Evolutionary conservation across 2,888 invertebrate genomes (phyloP).

Genomic region (Ypsolopha sequella): DNA sequence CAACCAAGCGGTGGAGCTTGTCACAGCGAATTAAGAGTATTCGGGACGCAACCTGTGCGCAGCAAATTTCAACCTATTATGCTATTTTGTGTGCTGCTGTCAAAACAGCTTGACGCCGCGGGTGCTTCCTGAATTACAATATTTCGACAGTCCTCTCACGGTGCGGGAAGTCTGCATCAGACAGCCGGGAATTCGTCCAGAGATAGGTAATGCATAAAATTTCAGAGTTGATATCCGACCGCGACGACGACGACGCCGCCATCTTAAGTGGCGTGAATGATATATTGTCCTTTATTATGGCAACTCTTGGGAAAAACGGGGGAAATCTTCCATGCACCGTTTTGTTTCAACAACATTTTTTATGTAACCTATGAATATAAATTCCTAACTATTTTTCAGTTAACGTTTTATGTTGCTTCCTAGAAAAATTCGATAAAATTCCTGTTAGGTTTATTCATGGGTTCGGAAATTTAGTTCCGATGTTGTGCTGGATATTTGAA

Average conservation of each 20-base stretch:
- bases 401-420: too few species aligned
- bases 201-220: constrained; percentile 33
- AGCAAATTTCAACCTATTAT: constrained; percentile 15
- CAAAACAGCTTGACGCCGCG: constrained; percentile 20
- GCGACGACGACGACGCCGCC: constrained; percentile 12
- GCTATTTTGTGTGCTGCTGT: constrained; percentile 14
- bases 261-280: constrained; percentile 18
- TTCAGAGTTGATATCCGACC: constrained; percentile 20
- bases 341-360: background rate
- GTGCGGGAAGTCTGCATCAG: constrained; percentile 16
- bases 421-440: too few species aligned
- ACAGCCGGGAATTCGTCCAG: constrained; percentile 20
- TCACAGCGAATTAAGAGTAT: background rate
- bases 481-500: too few species aligned
- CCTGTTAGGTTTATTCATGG: too few species aligned
- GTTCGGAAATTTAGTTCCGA: too few species aligned
- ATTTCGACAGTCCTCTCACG: constrained; percentile 17
- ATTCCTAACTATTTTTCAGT: too few species aligned
- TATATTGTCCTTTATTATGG: constrained; percentile 14
- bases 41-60: background rate
- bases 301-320: background rate
- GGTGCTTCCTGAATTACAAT: constrained; percentile 17
- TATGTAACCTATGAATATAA: background rate
- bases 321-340: background rate
- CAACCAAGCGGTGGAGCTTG: background rate